Conservation (phyloP, 2,797 vertebrate genomes). For the Pteropus rufus region DNA sequence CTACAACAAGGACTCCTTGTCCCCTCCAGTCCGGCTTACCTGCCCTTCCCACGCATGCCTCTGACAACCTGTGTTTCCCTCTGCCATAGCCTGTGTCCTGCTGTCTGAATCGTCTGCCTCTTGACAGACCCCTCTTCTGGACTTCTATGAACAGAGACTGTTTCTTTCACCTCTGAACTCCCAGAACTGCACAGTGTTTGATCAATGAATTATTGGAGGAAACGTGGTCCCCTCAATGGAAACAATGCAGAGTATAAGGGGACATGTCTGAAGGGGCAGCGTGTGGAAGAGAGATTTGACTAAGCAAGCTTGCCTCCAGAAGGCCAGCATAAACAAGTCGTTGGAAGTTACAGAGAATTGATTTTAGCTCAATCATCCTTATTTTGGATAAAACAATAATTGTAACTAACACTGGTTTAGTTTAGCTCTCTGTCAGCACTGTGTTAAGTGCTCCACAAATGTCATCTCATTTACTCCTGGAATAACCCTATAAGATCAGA, state of each 20-base stretch:
- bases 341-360: not conserved
- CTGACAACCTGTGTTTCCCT: too few species aligned
- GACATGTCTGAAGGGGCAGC: not conserved
- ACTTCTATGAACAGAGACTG: not conserved
- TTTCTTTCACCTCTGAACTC: not conserved
- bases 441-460: not conserved
- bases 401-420: not conserved
- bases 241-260: not conserved
- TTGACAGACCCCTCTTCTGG: too few species aligned
- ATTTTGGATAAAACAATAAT: not conserved
- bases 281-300: not conserved
- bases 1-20: not conserved
- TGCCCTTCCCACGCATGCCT: too few species aligned
- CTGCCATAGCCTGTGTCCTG: too few species aligned
- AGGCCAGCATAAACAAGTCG: not conserved
- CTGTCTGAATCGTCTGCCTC: not conserved
- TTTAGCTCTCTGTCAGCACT: not conserved
- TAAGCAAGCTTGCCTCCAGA: not conserved
- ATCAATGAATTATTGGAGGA: not conserved
- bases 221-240: not conserved
- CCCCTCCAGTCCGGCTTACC: too few species aligned
- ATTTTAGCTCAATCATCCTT: not conserved
- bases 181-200: not conserved
- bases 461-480: not conserved
- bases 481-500: not conserved